These are phyloP conservation scores for Periplaneta americana DNA, from an alignment of 1,140 invertebrate genomes.

Conservation along the genomic window DNA sequence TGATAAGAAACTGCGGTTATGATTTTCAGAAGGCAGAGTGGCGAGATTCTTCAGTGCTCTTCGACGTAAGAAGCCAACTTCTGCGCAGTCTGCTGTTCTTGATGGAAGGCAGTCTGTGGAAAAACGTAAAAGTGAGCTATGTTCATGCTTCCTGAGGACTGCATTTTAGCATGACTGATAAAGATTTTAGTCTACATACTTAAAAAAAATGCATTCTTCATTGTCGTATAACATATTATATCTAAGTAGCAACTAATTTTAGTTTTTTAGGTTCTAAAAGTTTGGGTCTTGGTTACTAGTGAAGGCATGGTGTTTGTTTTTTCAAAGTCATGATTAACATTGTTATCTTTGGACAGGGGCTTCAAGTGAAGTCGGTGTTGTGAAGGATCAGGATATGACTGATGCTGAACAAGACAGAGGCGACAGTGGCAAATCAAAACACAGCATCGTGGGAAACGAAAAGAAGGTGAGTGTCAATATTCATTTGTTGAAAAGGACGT, in stretches of 20 bases:
- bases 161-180: neutral
- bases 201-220: too few relatives aligned
- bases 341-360: neutral
- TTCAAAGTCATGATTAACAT: neutral
- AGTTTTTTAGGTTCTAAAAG: too few relatives aligned
- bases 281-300: too few relatives aligned
- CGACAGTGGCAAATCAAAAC: neutral
- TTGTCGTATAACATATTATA: too few relatives aligned
- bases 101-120: neutral
- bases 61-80: neutral
- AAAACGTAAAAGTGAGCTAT: too few relatives aligned
- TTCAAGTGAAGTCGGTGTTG: neutral
- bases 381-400: neutral
- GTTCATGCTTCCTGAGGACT: neutral
- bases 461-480: neutral
- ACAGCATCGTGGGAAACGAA: neutral
- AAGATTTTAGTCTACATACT: neutral
- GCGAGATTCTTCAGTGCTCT: neutral
- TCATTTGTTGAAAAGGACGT: too few relatives aligned
- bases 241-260: too few relatives aligned
- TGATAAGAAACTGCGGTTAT: too few relatives aligned
- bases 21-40: conserved; percentile 5
- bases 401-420: neutral
- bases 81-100: neutral
- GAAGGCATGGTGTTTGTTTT: too few relatives aligned